Conservation (phyloP, 2,797 vertebrate genomes). For the Hemibagrus guttatus region DNA sequence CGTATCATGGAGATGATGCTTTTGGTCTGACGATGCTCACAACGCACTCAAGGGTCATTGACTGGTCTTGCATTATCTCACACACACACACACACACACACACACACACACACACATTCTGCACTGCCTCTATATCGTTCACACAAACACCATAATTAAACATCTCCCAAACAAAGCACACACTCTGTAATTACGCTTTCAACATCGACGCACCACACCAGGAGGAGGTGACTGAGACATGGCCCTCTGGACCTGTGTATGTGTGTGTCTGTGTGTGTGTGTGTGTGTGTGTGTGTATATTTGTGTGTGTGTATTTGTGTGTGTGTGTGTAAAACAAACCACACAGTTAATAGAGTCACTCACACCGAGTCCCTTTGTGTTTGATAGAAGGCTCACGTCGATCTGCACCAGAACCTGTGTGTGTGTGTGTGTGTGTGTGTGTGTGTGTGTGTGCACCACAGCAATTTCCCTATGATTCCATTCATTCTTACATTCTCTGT, state of each 20-base stretch:
- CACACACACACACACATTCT: constrained; percentile 69
- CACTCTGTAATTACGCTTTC: constrained; percentile 79
- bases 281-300: neutral
- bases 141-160: constrained; percentile 82
- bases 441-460: neutral
- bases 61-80: constrained; percentile 66
- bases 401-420: neutral
- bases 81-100: constrained; percentile 24
- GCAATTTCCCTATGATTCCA: neutral
- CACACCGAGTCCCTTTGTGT: constrained; percentile 8
- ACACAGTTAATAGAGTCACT: neutral
- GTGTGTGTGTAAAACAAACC: neutral
- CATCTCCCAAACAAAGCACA: constrained; percentile 81
- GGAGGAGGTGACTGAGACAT: constrained; percentile 72
- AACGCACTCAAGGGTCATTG: constrained; percentile 56
- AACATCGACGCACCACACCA: constrained; percentile 73
- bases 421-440: constrained; percentile 6
- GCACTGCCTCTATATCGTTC: constrained; percentile 58
- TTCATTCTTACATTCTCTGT: neutral
- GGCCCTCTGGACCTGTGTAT: constrained; percentile 64
- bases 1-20: constrained; percentile 43
- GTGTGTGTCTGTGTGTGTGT: constrained; percentile 34
- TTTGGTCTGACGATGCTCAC: constrained; percentile 31
- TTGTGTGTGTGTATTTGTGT: constrained; percentile 6
- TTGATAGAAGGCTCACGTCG: neutral